Evolutionary conservation across 2,888 invertebrate genomes (phyloP).

Genomic region (Orthosia incerta): DNA sequence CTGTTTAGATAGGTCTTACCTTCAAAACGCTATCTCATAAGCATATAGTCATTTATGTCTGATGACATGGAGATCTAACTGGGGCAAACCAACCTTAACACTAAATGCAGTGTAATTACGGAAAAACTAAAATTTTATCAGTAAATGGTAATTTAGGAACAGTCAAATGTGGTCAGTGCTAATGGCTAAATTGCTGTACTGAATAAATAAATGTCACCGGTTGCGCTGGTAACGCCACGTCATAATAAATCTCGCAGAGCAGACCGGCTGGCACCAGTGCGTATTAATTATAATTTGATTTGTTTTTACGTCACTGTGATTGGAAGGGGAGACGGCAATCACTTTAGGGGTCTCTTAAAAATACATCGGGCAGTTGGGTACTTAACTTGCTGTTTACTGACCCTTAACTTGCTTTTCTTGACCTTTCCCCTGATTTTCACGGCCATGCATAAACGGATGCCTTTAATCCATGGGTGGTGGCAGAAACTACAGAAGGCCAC

Average conservation of each 20-base stretch:
- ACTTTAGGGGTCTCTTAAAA: background rate
- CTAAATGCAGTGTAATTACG: too few species aligned
- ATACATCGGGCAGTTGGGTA: background rate
- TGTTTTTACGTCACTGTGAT: background rate
- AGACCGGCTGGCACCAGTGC: slow-evolving; percentile 23
- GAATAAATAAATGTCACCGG: background rate
- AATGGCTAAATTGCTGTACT: background rate
- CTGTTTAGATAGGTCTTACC: background rate
- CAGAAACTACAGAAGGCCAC: too few species aligned
- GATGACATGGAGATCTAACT: background rate
- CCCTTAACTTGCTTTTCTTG: too few species aligned
- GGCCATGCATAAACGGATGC: too few species aligned
- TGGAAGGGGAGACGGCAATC: background rate
- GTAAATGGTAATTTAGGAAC: too few species aligned
- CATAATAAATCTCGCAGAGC: background rate
- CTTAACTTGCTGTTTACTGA: background rate
- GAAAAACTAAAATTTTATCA: too few species aligned
- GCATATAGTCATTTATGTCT: background rate
- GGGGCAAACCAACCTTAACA: too few species aligned
- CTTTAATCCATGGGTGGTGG: too few species aligned
- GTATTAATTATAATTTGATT: slow-evolving; percentile 12
- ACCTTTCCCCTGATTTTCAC: background rate
- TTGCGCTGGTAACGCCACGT: background rate
- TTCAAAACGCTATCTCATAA: background rate
- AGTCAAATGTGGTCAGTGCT: too few species aligned